Base-by-base conservation (phyloP, 2,113 vertebrate genomes). In the Eclectus roratus region DNA sequence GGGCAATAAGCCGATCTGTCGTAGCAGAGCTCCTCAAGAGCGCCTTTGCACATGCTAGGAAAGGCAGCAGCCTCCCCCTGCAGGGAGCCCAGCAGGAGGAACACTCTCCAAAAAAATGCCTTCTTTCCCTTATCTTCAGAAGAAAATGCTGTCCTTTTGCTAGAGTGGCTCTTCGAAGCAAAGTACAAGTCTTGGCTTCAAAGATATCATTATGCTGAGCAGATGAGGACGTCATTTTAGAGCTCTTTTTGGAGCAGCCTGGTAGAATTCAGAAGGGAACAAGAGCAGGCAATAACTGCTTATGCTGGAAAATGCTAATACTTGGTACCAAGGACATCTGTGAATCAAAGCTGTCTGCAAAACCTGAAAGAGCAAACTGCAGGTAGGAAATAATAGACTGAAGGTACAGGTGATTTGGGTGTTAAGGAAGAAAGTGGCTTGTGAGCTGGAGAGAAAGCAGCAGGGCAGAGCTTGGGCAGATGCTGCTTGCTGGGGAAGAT, bases 351-450 rank as follows among this genome's bases (percentile, higher is more conserved):
- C 58, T n/a, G 50, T 43, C 39, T 44, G 23, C 58, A 79, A 65
- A 80, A 79, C 25, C 58, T 80, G 55, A 46, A 72, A 53, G 23
- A 83, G 43, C 41, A 65, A 84, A 46, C 15, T 7, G 33, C 56
- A 50, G 35, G 11, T n/a, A 85, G 18, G 25, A 77, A 80, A 89
- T 10, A 11, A 1, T 6, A 55, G 37, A n/a, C 49, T 71, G 71
- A 58, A 89, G 49, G 35, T 20, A 27, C 10, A 49, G 31, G 74
- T 20, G 23, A 16, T 0, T 6, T 18, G 1, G 0, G 31, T 1
- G 2, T 69, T 44, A 37, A 58, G 77, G 77, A 64, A 78, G 39
- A 56, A 50, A 21, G 52, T 79, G 47, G 33, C 35, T 52, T 47
- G n/a, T 9, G 31, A 79, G 43, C 41, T 85, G 43, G n/a, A 70